Base-by-base conservation (phyloP, 2,888 invertebrate genomes). In the Sipha maydis region DNA sequence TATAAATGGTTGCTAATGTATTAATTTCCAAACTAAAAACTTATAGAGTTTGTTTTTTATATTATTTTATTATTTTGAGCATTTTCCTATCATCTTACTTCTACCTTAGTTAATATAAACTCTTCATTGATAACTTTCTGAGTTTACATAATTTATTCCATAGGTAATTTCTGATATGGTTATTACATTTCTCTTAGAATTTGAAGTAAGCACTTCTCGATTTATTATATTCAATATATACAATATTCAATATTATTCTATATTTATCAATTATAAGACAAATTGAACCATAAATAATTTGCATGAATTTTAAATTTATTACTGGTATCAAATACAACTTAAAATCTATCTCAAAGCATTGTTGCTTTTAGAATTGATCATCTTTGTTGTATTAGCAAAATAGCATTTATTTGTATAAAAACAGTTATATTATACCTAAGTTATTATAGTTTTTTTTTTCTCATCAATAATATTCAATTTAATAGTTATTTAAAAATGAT, bases 391-490 rank as follows among this genome's bases (percentile, higher is more conserved):
- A 84, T 76, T 41, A 4, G 61, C 73, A 38, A 28, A 41, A 61
- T 34, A 56, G n/a, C 21, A 76, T 76, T 61, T 11, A 76, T 75
- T 75, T 75, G 11, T 61, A 14, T 28, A 28, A 84, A 61, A 76
- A 76, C 38, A 76, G 41, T 38, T 7, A 76, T 76, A n/a, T 61
- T 48, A 84, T 61, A n/a, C n/a, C n/a, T n/a, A 21, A 76, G 19
- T 54, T 84, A 76, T 61, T 75, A 28, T n/a, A 75, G 38, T 83
- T 56, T 19, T 61, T 61, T 5, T 41, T 41, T 41, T 41, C 8
- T 41, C 11, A 41, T 41, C 41, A 41, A 41, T 41, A 11, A 41
- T 41, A 9, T 8, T 9, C 41, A 41, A 41, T 5, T 41, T 9
- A 9, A 9, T 41, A 41, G 11, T 41, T 41, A 11, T 48, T 48